Evolutionary conservation across 2,797 vertebrate genomes (phyloP).

Genomic region (Philypnodon macrostomus): DNA sequence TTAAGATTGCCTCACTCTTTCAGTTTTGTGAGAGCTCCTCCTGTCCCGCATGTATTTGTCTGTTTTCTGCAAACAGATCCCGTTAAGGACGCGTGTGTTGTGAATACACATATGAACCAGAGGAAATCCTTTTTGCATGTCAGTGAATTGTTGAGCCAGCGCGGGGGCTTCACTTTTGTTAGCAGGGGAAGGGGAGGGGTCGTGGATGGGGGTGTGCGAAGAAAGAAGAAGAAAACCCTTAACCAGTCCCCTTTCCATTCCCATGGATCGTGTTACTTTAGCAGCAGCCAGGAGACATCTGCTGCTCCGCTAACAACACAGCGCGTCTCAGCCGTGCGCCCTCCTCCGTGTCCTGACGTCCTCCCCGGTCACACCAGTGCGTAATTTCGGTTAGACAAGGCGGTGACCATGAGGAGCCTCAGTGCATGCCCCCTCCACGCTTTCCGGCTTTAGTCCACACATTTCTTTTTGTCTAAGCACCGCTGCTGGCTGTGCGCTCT

Average conservation of each 20-base stretch:
- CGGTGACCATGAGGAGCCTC: conserved; percentile 47
- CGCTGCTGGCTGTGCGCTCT: conserved; percentile 27
- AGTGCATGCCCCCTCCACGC: conserved; percentile 39
- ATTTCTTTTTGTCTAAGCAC: conserved; percentile 64
- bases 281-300: conserved; percentile 62
- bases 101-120: conserved; percentile 21
- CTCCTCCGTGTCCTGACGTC: conserved; percentile 12
- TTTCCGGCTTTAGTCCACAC: conserved; percentile 39
- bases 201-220: conserved; percentile 35
- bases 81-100: conserved; percentile 29
- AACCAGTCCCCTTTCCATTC: conserved; percentile 73
- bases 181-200: conserved; percentile 27
- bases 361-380: conserved; percentile 15
- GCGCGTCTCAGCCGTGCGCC: conserved; percentile 55
- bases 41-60: conserved; percentile 10
- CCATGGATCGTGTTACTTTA: conserved; percentile 77
- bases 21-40: conserved; percentile 1
- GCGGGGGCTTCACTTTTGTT: conserved; percentile 62
- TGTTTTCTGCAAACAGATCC: conserved; percentile 18
- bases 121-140: conserved; percentile 43
- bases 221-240: conserved; percentile 11
- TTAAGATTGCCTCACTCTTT: too few relatives aligned
- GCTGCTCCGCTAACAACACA: conserved; percentile 58
- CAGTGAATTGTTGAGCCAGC: conserved; percentile 28
- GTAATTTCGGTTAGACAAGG: conserved; percentile 18